A percentile compares a stretch with the other conserved stretches of the same genome.
Conservation (phyloP, 2,888 invertebrate species). For the Macrosoma leucophasiata region DNA sequence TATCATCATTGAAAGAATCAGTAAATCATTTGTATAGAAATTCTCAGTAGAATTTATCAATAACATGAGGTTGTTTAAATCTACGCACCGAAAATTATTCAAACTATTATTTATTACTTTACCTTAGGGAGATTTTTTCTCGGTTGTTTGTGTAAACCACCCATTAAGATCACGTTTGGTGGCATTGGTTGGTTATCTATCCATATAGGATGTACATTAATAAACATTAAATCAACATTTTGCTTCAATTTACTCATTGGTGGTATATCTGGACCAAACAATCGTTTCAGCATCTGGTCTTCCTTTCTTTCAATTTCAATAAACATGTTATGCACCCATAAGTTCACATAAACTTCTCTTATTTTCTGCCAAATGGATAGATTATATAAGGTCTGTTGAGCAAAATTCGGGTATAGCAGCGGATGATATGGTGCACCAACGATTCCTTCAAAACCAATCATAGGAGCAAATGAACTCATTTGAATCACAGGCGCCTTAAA, state of each 20-base stretch:
- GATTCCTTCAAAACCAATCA: conserved; percentile 21
- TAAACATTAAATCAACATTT: conserved; percentile 35
- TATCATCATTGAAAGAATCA: no score
- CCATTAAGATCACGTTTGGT: conserved; percentile 33
- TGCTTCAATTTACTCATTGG: conserved; percentile 25
- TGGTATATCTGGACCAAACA: conserved; percentile 29
- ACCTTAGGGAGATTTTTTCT: conserved; percentile 32
- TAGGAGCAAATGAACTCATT: conserved; percentile 35
- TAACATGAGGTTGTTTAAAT: no score
- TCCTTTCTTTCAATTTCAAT: conserved; percentile 7
- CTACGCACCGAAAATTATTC: no score
- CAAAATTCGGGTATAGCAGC: conserved; percentile 30
- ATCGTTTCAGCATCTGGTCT: conserved; percentile 20
- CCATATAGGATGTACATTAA: conserved; percentile 36
- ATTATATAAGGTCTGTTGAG: conserved; percentile 30
- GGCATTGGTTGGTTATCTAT: conserved; percentile 35
- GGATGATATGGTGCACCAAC: conserved; percentile 36
- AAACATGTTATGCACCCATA: not conserved
- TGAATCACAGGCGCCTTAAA: conserved; percentile 38
- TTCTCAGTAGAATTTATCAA: no score
- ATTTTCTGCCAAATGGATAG: conserved; percentile 35
- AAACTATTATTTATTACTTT: no score
- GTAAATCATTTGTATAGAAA: no score
- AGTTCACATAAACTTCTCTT: conserved; percentile 23
- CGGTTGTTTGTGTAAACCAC: conserved; percentile 33